Conservation (phyloP, 2,113 vertebrate species). For the Engystomops pustulosus region DNA sequence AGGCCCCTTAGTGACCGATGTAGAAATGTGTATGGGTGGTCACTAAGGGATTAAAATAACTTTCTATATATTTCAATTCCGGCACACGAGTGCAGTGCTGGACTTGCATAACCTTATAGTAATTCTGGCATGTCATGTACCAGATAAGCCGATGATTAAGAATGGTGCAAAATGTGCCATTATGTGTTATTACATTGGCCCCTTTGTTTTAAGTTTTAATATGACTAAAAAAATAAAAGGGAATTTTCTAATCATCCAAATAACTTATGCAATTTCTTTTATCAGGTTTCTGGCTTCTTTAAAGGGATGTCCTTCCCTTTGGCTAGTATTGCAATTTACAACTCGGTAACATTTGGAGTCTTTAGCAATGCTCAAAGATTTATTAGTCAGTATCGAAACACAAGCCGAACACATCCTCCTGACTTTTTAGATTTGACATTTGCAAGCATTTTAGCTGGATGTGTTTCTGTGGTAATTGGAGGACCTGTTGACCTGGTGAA, state of each 20-base stretch:
- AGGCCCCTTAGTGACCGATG: no score
- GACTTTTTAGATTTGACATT: conserved; percentile 77
- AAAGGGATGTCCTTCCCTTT: conserved; percentile 98
- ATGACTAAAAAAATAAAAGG: no score
- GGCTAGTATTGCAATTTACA: conserved; percentile 88
- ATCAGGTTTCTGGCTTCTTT: conserved; percentile 88
- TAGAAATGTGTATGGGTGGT: no score
- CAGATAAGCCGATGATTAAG: no score
- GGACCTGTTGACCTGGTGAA: conserved; percentile 92
- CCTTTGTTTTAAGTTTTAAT: no score
- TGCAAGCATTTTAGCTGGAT: conserved; percentile 84
- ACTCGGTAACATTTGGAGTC: conserved; percentile 90
- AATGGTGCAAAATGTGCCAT: no score
- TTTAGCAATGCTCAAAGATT: conserved; percentile 86
- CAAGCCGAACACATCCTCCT: conserved; percentile 56
- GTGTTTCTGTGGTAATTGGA: conserved; percentile 85
- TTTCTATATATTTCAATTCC: no score
- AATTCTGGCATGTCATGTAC: no score
- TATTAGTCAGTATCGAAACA: conserved; percentile 78
- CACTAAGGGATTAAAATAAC: no score
- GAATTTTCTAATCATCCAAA: neutral
- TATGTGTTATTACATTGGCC: no score
- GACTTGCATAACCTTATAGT: no score
- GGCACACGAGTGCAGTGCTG: no score
- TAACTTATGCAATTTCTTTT: conserved; percentile 53